These are phyloP conservation scores for Pteruthius melanotis DNA, from an alignment of 2,113 vertebrate species.

Conservation along the genomic window DNA sequence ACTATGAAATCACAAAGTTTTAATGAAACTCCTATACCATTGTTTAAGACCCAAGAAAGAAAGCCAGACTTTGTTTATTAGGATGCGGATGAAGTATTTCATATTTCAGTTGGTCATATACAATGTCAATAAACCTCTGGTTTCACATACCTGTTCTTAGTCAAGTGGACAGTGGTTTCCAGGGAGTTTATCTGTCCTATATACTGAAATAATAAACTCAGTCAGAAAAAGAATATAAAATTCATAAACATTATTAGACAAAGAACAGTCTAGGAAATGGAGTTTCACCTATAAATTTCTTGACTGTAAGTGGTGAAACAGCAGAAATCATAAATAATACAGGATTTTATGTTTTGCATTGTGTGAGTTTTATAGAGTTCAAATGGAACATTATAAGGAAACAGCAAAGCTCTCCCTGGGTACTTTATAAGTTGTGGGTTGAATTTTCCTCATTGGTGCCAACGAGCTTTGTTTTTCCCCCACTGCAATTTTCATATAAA, in stretches of 20 bases:
- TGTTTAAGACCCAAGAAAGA: not conserved
- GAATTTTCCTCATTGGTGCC: not conserved
- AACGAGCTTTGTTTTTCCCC: not conserved
- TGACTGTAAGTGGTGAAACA: conserved; percentile 25
- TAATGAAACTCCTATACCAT: not conserved
- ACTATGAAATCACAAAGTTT: not conserved
- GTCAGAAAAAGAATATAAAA: conserved; percentile 25
- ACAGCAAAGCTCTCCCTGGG: conserved; percentile 37
- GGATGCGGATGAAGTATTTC: not conserved
- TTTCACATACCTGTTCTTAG: not conserved
- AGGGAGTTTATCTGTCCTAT: not conserved
- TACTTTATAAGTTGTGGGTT: not conserved
- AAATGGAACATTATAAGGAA: conserved; percentile 51
- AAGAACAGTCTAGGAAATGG: conserved; percentile 17
- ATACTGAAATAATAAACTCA: conserved; percentile 31
- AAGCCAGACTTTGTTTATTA: not conserved
- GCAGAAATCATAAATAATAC: conserved; percentile 55
- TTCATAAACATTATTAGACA: conserved; percentile 18
- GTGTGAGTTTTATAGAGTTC: conserved; percentile 33
- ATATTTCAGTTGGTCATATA: not conserved
- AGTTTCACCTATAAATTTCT: conserved; percentile 40
- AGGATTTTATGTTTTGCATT: conserved; percentile 44
- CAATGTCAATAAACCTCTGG: not conserved
- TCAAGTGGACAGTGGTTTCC: conserved; percentile 30
- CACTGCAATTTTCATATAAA: not conserved